Evolutionary conservation across 2,113 vertebrate species (phyloP).

Genomic region (Chlamydotis undulata): DNA sequence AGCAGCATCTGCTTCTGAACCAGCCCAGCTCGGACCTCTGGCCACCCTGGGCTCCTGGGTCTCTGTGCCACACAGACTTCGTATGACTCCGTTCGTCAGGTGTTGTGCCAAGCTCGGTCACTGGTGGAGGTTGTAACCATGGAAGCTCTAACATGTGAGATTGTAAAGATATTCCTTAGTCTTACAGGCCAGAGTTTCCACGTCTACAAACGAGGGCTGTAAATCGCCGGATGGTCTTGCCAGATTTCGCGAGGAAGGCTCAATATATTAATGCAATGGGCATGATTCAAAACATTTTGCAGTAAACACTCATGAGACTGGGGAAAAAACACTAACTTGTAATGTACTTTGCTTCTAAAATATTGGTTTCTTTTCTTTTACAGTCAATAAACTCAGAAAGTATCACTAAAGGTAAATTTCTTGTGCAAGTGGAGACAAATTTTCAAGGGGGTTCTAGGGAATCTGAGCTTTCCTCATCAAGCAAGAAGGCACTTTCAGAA

Average conservation of each 20-base stretch:
- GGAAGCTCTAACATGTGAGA: neutral
- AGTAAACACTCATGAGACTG: neutral
- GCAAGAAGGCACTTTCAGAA: constrained; percentile 22
- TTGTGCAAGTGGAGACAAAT: neutral
- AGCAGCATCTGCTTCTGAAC: neutral
- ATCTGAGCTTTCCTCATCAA: neutral
- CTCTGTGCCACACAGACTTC: neutral
- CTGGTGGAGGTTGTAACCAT: neutral
- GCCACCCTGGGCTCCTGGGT: neutral
- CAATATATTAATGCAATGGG: neutral
- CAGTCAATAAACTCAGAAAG: neutral
- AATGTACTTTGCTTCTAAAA: neutral
- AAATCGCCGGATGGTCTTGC: neutral
- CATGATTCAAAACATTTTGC: neutral
- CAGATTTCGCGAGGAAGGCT: neutral
- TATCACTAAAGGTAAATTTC: neutral
- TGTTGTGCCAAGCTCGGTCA: neutral
- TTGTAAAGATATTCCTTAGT: neutral
- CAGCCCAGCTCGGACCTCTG: neutral
- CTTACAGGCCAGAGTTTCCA: neutral
- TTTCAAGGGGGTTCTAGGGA: neutral
- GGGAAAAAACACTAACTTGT: neutral
- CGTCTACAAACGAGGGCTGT: neutral
- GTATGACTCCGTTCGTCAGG: neutral
- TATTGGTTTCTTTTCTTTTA: neutral